These are phyloP conservation scores for Papilio xuthus DNA, from an alignment of 1,140 invertebrate species.

Conservation along the genomic window DNA sequence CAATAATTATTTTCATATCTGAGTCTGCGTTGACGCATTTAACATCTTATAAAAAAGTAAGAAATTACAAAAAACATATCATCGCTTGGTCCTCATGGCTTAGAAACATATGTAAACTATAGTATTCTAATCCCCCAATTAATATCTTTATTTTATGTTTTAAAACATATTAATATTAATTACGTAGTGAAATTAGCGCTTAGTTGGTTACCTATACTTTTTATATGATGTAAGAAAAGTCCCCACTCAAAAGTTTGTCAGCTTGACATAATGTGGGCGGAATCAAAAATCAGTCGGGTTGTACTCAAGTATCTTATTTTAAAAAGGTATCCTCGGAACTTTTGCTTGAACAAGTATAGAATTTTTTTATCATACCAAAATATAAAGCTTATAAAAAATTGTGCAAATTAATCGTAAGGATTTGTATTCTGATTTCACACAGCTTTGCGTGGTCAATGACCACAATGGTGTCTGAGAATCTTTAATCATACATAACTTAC, in stretches of 20 bases:
- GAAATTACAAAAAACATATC: no score
- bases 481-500: no score
- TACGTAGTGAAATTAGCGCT: background rate
- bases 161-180: background rate
- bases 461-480: background rate
- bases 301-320: background rate
- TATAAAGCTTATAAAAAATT: background rate
- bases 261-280: background rate
- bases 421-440: background rate
- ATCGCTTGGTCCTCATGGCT: no score
- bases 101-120: no score
- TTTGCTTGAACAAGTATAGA: background rate
- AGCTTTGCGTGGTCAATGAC: background rate
- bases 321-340: background rate
- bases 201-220: background rate
- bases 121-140: no score
- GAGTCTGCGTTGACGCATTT: no score
- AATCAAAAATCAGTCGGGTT: background rate
- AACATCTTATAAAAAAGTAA: no score
- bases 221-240: background rate
- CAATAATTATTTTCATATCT: no score
- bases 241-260: background rate
- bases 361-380: background rate
- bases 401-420: background rate
- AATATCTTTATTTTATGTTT: no score